phyloP scores from a whole-genome alignment of 2,888 invertebrate species.

The Catocala sponsa region DNA sequence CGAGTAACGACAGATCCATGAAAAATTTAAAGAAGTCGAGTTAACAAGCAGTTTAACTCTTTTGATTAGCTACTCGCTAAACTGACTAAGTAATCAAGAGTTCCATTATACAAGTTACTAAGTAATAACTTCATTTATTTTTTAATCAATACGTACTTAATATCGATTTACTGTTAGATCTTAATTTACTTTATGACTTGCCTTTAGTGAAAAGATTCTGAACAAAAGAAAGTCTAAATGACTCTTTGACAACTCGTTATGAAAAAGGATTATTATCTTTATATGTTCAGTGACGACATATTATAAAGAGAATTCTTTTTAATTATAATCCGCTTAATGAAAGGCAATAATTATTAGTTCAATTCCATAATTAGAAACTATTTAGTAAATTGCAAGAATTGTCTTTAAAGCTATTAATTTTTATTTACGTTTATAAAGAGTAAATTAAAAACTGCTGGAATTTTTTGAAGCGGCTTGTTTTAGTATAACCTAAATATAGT shows the following conservation, averaged over 20 bases:
- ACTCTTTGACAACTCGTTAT: background rate
- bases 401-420: too few relatives aligned
- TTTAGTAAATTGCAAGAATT: too few relatives aligned
- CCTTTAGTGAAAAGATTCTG: background rate
- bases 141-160: constrained; percentile 23
- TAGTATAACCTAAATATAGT: too few relatives aligned
- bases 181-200: constrained; percentile 2
- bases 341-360: too few relatives aligned
- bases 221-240: background rate
- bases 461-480: too few relatives aligned
- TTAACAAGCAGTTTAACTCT: background rate
- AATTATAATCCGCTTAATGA: background rate
- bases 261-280: background rate
- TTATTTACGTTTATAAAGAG: too few relatives aligned
- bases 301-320: background rate
- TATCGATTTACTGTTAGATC: constrained; percentile 3
- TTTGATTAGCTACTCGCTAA: background rate
- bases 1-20: too few relatives aligned
- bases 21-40: too few relatives aligned
- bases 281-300: background rate
- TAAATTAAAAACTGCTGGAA: too few relatives aligned
- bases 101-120: background rate
- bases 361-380: too few relatives aligned
- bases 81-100: background rate
- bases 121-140: constrained; percentile 16